phyloP scores from a whole-genome alignment of 2,113 vertebrate genomes.

The Myodes glareolus region DNA sequence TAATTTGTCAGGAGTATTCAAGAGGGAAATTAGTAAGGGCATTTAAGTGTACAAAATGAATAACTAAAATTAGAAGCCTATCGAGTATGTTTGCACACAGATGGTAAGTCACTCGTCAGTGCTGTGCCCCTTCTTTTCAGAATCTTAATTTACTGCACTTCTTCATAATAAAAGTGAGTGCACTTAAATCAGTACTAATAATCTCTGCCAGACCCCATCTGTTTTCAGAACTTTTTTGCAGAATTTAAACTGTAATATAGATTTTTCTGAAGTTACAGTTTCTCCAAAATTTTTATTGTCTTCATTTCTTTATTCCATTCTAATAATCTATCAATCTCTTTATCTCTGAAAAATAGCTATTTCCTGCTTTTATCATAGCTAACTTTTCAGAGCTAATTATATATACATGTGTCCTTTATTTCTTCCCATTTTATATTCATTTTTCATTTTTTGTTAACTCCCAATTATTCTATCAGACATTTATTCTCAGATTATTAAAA shows the following conservation, averaged over 20 bases:
- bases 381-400: neutral
- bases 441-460: neutral
- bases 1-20: conserved; percentile 47
- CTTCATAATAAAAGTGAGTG: neutral
- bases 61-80: conserved; percentile 45
- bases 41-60: conserved; percentile 14
- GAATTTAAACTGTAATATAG: neutral
- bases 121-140: neutral
- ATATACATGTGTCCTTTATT: neutral
- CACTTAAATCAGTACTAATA: conserved; percentile 17
- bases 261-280: neutral
- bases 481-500: neutral
- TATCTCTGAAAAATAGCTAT: neutral
- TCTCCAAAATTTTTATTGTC: neutral
- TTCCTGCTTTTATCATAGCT: neutral
- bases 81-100: neutral
- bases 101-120: neutral
- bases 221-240: neutral
- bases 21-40: conserved; percentile 5
- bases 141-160: conserved; percentile 7
- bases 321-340: neutral
- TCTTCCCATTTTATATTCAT: neutral
- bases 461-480: neutral
- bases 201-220: neutral
- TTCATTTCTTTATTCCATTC: neutral